These are phyloP conservation scores for Pituophis catenifer DNA, from an alignment of 2,113 vertebrate species.

Conservation along the genomic window DNA sequence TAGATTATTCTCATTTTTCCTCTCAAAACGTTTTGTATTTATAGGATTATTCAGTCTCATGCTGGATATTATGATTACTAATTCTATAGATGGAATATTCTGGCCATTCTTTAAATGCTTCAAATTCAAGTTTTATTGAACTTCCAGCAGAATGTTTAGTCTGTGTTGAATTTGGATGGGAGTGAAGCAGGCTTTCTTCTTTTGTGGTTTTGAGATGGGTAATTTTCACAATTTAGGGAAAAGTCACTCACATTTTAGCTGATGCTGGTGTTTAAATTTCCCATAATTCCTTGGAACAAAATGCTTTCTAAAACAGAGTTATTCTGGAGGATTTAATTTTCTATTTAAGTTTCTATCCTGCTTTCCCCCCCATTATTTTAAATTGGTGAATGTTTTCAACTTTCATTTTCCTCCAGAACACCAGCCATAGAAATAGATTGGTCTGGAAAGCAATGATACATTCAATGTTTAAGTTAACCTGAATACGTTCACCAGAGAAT, in stretches of 20 bases:
- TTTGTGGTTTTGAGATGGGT: background rate
- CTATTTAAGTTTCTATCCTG: background rate
- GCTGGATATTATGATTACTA: background rate
- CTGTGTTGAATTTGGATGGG: background rate
- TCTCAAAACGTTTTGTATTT: background rate
- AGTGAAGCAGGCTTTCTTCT: background rate
- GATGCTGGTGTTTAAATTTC: background rate
- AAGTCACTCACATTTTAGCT: too few relatives aligned
- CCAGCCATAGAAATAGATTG: background rate
- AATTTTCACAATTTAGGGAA: background rate
- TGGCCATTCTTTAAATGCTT: background rate
- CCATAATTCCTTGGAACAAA: background rate
- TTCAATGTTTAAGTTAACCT: background rate
- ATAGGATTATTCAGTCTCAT: background rate
- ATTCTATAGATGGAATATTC: background rate
- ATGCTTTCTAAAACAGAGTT: background rate
- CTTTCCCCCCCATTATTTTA: background rate
- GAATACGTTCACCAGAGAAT: background rate
- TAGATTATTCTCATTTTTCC: background rate
- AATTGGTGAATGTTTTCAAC: background rate
- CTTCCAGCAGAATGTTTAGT: background rate
- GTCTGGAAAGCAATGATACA: background rate
- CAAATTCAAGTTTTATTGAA: background rate
- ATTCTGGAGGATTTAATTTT: background rate
- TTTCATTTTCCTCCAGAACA: background rate